A percentile compares a stretch with the other conserved stretches of the same genome.
Conservation (phyloP, 2,113 vertebrate genomes). For the Cricetomys ansorgei region DNA sequence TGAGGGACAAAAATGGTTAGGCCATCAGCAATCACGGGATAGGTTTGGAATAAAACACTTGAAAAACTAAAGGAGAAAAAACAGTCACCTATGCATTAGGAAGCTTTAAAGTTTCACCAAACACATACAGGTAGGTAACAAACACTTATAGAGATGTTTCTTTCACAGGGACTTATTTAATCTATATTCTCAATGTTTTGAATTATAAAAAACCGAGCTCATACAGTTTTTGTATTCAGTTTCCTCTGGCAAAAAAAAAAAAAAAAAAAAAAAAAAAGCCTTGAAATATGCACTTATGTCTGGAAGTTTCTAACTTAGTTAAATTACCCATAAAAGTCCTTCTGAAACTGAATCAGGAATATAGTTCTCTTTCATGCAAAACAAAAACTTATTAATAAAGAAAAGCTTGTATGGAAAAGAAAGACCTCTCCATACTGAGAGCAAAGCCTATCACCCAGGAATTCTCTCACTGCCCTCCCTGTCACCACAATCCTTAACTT, state of each 20-base stretch:
- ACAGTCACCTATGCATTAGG: background rate
- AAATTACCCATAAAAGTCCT: slow-evolving; percentile 42
- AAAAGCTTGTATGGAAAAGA: background rate
- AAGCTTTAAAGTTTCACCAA: background rate
- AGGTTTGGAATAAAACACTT: slow-evolving; percentile 3
- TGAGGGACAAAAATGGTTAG: slow-evolving; percentile 69
- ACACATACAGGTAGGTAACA: background rate
- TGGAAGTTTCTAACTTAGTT: slow-evolving; percentile 28
- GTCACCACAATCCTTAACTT: background rate
- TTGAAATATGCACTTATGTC: slow-evolving; percentile 38
- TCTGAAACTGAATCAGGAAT: slow-evolving; percentile 38
- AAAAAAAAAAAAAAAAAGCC: too few species aligned
- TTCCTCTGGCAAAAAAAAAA: slow-evolving; percentile 41
- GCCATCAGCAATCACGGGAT: background rate
- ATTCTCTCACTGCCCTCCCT: background rate
- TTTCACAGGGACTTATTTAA: background rate
- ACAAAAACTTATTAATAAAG: slow-evolving; percentile 19
- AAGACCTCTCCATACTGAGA: background rate
- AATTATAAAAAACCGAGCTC: background rate
- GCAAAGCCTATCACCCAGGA: background rate
- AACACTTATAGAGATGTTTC: background rate
- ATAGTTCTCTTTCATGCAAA: background rate
- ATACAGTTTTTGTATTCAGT: background rate
- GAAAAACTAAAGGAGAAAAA: background rate
- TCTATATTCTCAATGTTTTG: background rate